Base-by-base conservation (phyloP, 1,140 invertebrate genomes). In the Thaumetopoea pityocampa region DNA sequence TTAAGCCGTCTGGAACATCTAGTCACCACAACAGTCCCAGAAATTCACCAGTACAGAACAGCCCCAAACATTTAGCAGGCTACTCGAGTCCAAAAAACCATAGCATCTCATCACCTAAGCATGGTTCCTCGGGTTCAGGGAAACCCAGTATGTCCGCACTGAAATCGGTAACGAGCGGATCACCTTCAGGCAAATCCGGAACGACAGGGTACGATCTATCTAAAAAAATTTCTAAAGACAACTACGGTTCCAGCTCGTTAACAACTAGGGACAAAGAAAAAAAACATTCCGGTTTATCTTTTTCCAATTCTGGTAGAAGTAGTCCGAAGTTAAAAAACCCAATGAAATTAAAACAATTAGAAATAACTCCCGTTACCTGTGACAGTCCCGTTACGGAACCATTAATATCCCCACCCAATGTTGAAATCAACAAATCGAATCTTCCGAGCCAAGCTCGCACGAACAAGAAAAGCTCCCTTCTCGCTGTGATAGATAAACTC, bases 81-180 rank as follows among this genome's bases (percentile, higher is more conserved):
- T 89, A 87, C 45, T 91, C 85, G 30, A 92, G 89, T 83, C 91
- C 91, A 54, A 90, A 90, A 76, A 87, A 88, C 87, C 68, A 88
- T 71, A 73, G 91, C 15, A 88, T 90, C 0, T 91, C 90, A 11
- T 93, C 92, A 2, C 92, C 92, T 5, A 94, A 94, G 72, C 93
- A 94, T 43, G 88, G 87, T 33, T 88, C 88, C 1, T 89, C 88
- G 1, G 90, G 92, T 46, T 91, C 92, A 0, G 93, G 94, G 0
- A 96, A 96, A 67, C 94, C 94, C 0, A 95, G 94, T 59, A 94
- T 96, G 90, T 94, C 93, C 0, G 89, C 93, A 1, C 70, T 95
- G n/a, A 95, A 95, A 67, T 94, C 92, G 11, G 92, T 92, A 1
- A 89, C 92, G 1, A 91, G 88, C 57, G 83, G 86, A 0, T 86